phyloP scores from a whole-genome alignment of 2,888 invertebrate species.

The Slavum lentiscoides region DNA sequence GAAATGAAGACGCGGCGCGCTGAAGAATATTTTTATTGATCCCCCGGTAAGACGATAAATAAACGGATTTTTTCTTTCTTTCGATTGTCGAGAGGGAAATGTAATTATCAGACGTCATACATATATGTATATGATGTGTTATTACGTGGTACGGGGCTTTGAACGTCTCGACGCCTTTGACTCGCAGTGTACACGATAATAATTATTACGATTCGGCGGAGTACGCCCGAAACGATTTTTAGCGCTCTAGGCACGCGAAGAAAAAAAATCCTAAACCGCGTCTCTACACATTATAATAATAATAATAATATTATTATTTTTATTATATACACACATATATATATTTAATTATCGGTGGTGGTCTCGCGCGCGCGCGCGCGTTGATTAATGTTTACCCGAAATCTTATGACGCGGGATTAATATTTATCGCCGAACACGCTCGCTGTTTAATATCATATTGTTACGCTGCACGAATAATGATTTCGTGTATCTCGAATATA shows the following conservation, averaged over 20 bases:
- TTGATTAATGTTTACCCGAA: constrained; percentile 45
- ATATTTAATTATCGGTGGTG: too few relatives aligned
- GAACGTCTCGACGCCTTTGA: constrained; percentile 29
- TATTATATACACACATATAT: too few relatives aligned
- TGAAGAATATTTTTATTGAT: constrained; percentile 8
- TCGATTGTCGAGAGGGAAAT: background rate
- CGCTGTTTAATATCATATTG: too few relatives aligned
- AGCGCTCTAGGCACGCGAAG: constrained; percentile 11
- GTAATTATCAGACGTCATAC: constrained; percentile 18
- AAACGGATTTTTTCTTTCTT: background rate
- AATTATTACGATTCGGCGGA: constrained; percentile 11
- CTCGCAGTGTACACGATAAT: constrained; percentile 2
- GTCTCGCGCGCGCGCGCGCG: background rate
- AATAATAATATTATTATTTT: too few relatives aligned
- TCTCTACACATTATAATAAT: too few relatives aligned
- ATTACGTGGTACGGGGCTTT: background rate
- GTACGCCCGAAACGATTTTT: constrained; percentile 41
- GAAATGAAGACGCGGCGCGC: too few relatives aligned
- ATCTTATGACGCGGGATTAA: constrained; percentile 13
- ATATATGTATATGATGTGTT: background rate
- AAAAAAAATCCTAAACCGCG: too few relatives aligned
- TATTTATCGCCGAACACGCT: constrained; percentile 20
- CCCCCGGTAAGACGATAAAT: background rate
- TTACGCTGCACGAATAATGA: too few relatives aligned
- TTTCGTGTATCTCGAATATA: too few relatives aligned